Percentiles rank a stretch among this genome's conserved stretches.
These are phyloP conservation scores for Platerodrilus igneus DNA, from an alignment of 2,888 invertebrate genomes.

Conservation along the genomic window DNA sequence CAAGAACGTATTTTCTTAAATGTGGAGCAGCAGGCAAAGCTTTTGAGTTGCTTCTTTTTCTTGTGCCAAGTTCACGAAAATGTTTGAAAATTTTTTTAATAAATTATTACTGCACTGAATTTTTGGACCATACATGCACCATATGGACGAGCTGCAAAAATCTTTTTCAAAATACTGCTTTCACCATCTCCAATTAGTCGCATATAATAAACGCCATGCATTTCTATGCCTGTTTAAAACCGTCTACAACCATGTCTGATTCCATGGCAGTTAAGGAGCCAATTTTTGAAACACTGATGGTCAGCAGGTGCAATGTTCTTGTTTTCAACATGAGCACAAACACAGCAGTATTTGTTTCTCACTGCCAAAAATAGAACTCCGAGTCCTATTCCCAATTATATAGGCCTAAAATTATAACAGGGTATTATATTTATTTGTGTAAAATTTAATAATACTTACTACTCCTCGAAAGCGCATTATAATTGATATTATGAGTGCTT, in stretches of 20 bases:
- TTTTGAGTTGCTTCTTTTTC: too few relatives aligned
- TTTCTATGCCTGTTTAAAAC: constrained; percentile 32
- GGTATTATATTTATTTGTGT: neutral
- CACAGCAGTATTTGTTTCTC: constrained; percentile 35
- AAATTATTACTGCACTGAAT: too few relatives aligned
- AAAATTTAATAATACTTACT: neutral
- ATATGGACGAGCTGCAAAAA: too few relatives aligned
- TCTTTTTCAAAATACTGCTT: constrained; percentile 36
- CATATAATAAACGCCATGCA: constrained; percentile 34
- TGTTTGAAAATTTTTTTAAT: too few relatives aligned
- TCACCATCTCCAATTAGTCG: constrained; percentile 40
- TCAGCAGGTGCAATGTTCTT: constrained; percentile 15
- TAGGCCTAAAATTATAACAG: constrained; percentile 12
- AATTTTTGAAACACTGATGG: constrained; percentile 39
- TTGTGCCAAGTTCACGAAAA: too few relatives aligned
- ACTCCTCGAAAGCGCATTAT: constrained; percentile 10
- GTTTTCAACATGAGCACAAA: constrained; percentile 31
- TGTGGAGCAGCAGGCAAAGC: too few relatives aligned
- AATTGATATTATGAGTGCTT: constrained; percentile 13
- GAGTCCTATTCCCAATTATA: constrained; percentile 26
- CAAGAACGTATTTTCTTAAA: too few relatives aligned
- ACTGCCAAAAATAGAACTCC: constrained; percentile 34
- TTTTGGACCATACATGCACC: too few relatives aligned
- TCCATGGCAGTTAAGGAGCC: constrained; percentile 39
- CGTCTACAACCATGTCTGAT: constrained; percentile 36